Base-by-base conservation (phyloP, 2,113 vertebrate species). In the Smithornis capensis region DNA sequence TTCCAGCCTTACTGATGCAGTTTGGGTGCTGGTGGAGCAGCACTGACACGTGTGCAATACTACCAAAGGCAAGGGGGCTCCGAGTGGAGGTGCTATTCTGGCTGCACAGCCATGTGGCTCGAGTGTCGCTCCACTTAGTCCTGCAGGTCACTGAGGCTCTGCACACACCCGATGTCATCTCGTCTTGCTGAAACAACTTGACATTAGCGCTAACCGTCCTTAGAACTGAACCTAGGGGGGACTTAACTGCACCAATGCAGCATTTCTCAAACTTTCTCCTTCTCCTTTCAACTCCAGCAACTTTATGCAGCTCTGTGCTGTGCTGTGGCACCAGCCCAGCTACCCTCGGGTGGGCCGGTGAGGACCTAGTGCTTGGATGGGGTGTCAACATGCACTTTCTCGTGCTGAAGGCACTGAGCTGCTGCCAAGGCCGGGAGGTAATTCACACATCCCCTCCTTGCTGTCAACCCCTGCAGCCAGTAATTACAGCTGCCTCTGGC, bases 341-440 rank as follows among this genome's bases (percentile, higher is more conserved):
- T 73, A 56, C 52, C 69, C 24, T 19, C 3, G 27, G 44, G 10
- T 3, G 10, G 31, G 42, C 14, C 1, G 5, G 84, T 1, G 12
- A 64, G 57, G n/a, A 79, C 23, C 25, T 4, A 19, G n/a, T 6
- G 8, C 21, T 4, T 15, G 33, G 77, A n/a, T 2, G 5, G 13
- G 22, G 9, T 83, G 57, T 37, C 68, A 37, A 64, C 40, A 44
- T 1, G 4, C 14, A 7, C 14, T 67, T 15, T 16, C 14, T 89
- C 29, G 22, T 44, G 64, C 56, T 63, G 77, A 74, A 62, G 73
- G 63, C 60, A 21, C 45, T 42, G 87, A 83, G 50, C 31, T 65
- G 71, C 77, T 84, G 78, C 56, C 92, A 85, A 74, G 62, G 40
- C 57, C 40, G 25, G 23, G 62, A 79, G 57, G 70, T 49, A 80